These are phyloP conservation scores for Danio aesculapii DNA, from an alignment of 2,797 vertebrate species.

Conservation along the genomic window DNA sequence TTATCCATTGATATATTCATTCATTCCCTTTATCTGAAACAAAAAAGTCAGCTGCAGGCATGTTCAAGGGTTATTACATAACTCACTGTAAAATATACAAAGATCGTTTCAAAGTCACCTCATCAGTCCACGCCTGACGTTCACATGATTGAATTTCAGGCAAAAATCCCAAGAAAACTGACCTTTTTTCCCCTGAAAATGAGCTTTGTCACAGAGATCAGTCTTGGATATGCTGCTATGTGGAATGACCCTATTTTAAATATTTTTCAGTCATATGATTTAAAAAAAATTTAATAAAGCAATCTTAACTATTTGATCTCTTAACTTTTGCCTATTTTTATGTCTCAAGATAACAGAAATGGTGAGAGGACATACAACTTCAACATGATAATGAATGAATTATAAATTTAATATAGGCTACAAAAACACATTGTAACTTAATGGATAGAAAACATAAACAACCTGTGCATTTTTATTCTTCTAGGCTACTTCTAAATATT, in stretches of 20 bases:
- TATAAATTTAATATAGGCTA: not conserved
- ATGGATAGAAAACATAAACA: not conserved
- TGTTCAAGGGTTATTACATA: not conserved
- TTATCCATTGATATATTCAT: not conserved
- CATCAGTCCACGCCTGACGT: slow-evolving; percentile 1
- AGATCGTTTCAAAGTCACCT: not conserved
- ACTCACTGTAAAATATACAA: not conserved
- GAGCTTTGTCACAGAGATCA: slow-evolving; percentile 5
- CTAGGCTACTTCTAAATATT: too few relatives aligned
- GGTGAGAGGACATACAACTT: not conserved
- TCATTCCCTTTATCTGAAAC: not conserved
- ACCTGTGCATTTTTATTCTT: too few relatives aligned
- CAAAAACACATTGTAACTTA: not conserved
- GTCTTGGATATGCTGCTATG: slow-evolving; percentile 14
- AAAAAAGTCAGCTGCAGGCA: not conserved
- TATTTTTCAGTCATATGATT: slow-evolving; percentile 26
- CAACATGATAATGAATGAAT: not conserved
- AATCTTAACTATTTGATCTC: not conserved
- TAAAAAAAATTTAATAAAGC: not conserved
- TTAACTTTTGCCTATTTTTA: not conserved
- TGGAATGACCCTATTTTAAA: not conserved
- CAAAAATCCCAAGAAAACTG: not conserved
- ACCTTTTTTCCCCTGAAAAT: not conserved
- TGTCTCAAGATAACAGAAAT: not conserved
- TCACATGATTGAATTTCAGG: slow-evolving; percentile 17